These are phyloP conservation scores for Actinernus sp. DNA, from an alignment of 92 coral and sea anemone species.

Conservation along the genomic window DNA sequence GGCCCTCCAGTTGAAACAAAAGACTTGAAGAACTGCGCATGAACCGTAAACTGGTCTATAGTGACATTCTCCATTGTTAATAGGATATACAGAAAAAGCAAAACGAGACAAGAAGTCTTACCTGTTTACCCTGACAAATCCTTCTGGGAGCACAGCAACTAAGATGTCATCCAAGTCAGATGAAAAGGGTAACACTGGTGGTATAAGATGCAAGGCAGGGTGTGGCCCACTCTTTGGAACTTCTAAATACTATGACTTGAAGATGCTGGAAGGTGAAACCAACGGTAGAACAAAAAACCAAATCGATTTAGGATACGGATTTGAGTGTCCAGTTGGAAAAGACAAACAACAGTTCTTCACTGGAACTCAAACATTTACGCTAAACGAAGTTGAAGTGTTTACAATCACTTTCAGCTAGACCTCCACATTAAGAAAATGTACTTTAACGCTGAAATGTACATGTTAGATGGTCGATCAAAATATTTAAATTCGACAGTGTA, in stretches of 20 bases:
- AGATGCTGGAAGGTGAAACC: background rate
- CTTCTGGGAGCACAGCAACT: constrained; percentile 13
- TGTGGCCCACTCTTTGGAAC: constrained; percentile 22
- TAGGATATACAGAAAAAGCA: constrained; percentile 11
- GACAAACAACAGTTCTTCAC: constrained; percentile 2
- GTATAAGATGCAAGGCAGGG: background rate
- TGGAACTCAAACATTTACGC: constrained; percentile 10
- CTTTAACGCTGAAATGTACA: no score
- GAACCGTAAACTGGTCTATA: no score
- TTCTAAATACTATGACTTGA: background rate
- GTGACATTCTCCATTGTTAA: no score
- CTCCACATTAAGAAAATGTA: no score
- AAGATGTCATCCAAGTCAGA: constrained; percentile 4
- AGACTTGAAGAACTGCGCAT: no score
- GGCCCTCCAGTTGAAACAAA: no score
- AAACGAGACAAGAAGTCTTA: constrained; percentile 21
- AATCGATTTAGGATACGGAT: constrained; percentile 21
- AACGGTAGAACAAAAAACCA: constrained; percentile 3
- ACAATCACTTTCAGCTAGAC: no score
- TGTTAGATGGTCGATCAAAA: no score
- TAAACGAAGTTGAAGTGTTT: constrained; percentile 14
- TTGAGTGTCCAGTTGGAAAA: constrained; percentile 11
- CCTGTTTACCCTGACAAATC: constrained; percentile 14
- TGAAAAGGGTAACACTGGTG: constrained; percentile 1
- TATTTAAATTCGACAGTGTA: no score